These are phyloP conservation scores for Meteorus cinctellus DNA, from an alignment of 2,888 invertebrate genomes.

Conservation along the genomic window DNA sequence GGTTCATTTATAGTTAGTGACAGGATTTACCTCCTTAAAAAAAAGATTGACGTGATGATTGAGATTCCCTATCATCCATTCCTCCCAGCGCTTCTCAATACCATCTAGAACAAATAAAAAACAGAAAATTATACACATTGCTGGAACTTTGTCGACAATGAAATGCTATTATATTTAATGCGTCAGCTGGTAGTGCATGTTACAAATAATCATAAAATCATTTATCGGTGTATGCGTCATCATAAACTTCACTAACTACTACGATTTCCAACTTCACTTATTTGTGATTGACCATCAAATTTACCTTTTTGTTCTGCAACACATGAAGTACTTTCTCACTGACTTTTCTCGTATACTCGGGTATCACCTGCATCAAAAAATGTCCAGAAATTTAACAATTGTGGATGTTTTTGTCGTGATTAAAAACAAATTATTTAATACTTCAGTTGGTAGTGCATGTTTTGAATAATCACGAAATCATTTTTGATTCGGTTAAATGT, in stretches of 20 bases:
- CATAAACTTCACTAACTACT: neutral
- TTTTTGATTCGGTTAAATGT: conserved; percentile 40
- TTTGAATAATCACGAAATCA: conserved; percentile 38
- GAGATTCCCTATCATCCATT: too few species aligned
- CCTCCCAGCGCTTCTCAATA: too few species aligned
- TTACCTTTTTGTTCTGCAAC: neutral
- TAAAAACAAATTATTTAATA: neutral
- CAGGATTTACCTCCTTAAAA: neutral
- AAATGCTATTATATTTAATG: neutral
- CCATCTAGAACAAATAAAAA: too few species aligned
- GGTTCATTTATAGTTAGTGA: neutral
- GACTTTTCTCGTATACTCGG: neutral
- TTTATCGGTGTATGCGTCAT: conserved; percentile 16
- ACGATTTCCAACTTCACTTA: neutral
- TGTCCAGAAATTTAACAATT: neutral
- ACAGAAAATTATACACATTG: too few species aligned
- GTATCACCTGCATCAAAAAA: neutral
- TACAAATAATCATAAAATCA: conserved; percentile 49
- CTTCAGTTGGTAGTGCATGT: conserved; percentile 48
- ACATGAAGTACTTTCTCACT: neutral
- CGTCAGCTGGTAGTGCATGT: conserved; percentile 54
- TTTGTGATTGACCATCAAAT: neutral
- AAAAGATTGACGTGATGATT: too few species aligned
- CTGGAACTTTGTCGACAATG: neutral
- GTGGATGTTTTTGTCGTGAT: neutral